Conservation (phyloP, 2,113 vertebrate genomes). For the Kobus ellipsiprymnus region DNA sequence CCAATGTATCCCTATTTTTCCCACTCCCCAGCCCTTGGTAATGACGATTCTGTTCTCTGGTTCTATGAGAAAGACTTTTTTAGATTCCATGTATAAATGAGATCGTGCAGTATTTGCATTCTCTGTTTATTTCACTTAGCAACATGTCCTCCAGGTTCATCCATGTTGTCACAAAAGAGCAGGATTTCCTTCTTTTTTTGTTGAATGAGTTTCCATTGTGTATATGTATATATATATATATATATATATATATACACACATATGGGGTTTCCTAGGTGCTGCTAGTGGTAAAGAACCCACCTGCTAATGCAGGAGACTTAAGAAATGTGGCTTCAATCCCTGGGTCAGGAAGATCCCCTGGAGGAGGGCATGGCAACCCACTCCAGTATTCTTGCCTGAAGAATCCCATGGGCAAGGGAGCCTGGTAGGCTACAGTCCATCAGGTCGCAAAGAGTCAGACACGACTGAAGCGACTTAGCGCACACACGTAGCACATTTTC, state of each 20-base stretch:
- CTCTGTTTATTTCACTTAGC: neutral
- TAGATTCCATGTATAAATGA: neutral
- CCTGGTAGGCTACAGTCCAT: neutral
- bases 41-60: neutral
- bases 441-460: neutral
- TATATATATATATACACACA: neutral
- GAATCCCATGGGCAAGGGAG: neutral
- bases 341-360: neutral
- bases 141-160: neutral
- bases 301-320: neutral
- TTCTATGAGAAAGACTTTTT: neutral
- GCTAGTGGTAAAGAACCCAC: neutral
- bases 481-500: neutral
- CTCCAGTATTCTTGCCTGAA: neutral
- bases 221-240: neutral
- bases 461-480: rapidly evolving
- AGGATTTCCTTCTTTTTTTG: neutral
- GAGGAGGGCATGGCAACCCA: neutral
- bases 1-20: neutral
- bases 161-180: neutral
- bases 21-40: neutral
- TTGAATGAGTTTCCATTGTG: neutral
- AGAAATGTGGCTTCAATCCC: neutral
- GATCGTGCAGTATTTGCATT: neutral
- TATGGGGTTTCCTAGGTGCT: neutral